A percentile compares a stretch with the other conserved stretches of the same genome.
Conservation (phyloP, 2,888 invertebrate species). For the Amiota minor region DNA sequence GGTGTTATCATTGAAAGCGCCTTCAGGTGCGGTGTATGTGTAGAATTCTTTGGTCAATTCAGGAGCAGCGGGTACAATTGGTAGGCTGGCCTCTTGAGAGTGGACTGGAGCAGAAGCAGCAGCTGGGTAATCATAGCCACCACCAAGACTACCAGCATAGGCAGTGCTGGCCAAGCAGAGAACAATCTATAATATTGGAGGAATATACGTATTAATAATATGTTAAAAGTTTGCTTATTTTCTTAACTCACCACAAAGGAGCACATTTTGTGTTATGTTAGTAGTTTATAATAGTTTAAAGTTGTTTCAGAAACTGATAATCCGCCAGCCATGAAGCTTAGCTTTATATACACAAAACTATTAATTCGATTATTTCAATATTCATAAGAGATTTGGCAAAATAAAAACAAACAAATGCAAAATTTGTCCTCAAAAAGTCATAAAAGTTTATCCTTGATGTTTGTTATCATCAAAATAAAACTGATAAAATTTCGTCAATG, state of each 20-base stretch:
- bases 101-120: neutral
- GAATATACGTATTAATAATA: neutral
- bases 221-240: neutral
- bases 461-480: slow-evolving; percentile 9
- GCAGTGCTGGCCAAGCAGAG: slow-evolving; percentile 45
- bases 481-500: slow-evolving; percentile 4
- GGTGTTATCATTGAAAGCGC: slow-evolving; percentile 57
- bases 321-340: neutral
- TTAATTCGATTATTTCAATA: slow-evolving; percentile 10
- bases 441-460: slow-evolving; percentile 33
- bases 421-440: slow-evolving; percentile 31
- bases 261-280: slow-evolving; percentile 78
- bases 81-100: neutral
- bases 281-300: slow-evolving; percentile 3
- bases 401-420: slow-evolving; percentile 29
- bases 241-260: slow-evolving; percentile 50
- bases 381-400: slow-evolving; percentile 21
- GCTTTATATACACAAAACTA: slow-evolving; percentile 38
- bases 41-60: slow-evolving; percentile 64
- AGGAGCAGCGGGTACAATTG: slow-evolving; percentile 24
- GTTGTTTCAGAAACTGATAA: slow-evolving; percentile 32
- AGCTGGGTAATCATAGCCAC: slow-evolving; percentile 47
- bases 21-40: slow-evolving; percentile 67
- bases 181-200: slow-evolving; percentile 41
- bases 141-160: slow-evolving; percentile 47